Conservation (phyloP, 1,140 invertebrate species). For the Ylistrum balloti region DNA sequence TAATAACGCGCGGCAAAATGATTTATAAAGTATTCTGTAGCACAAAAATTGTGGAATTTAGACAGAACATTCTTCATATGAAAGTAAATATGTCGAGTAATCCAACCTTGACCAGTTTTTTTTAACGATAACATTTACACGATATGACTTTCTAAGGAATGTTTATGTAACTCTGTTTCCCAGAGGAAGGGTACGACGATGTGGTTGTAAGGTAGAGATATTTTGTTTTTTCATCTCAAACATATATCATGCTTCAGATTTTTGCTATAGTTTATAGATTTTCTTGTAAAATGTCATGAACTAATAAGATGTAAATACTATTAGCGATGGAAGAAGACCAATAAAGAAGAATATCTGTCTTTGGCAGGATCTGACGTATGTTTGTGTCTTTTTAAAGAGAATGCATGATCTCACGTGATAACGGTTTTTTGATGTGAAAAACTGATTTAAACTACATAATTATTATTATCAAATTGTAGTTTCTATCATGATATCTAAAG, state of each 20-base stretch:
- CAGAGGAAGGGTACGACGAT: conserved; percentile 2
- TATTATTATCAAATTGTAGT: not conserved
- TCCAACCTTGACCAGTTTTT: too few relatives aligned
- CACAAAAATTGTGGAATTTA: too few relatives aligned
- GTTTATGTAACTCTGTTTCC: not conserved
- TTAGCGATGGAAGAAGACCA: not conserved
- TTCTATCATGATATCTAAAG: not conserved
- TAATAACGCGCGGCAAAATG: too few relatives aligned
- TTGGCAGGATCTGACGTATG: conserved; percentile 37
- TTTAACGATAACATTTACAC: too few relatives aligned
- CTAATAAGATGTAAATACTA: conserved; percentile 29
- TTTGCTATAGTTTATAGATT: not conserved
- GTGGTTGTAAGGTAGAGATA: conserved; percentile 25
- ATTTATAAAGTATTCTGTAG: too few relatives aligned
- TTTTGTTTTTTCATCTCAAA: not conserved
- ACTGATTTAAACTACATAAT: too few relatives aligned
- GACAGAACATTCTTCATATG: too few relatives aligned
- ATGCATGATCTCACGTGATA: conserved; percentile 29
- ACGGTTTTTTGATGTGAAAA: not conserved
- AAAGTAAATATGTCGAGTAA: too few relatives aligned
- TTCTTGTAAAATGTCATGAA: not conserved
- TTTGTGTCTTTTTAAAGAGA: not conserved
- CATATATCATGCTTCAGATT: conserved; percentile 39
- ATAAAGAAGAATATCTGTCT: conserved; percentile 1
- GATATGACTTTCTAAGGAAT: too few relatives aligned